Evolutionary conservation across 2,797 vertebrate genomes (phyloP).

Genomic region (Helicolenus hilgendorfi): DNA sequence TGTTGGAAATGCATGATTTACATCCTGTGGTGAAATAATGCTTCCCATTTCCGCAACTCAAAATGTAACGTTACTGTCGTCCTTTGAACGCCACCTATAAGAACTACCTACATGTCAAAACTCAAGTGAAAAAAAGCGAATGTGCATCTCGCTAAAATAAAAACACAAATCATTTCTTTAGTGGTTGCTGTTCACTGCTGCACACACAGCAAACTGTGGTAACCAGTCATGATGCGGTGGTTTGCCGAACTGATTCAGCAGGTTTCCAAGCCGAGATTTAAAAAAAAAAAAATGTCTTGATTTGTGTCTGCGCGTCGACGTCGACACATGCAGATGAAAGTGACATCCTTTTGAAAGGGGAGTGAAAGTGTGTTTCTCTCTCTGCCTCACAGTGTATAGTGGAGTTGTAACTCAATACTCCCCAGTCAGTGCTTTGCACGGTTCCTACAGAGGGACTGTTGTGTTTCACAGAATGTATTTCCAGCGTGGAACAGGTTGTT

Average conservation of each 20-base stretch:
- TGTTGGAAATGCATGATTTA: background rate
- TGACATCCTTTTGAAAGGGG: slow-evolving; percentile 58
- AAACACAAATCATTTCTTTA: background rate
- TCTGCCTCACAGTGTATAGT: slow-evolving; percentile 60
- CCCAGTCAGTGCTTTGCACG: slow-evolving; percentile 81
- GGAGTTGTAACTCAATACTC: slow-evolving; percentile 81
- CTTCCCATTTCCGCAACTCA: background rate
- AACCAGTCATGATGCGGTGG: slow-evolving; percentile 42
- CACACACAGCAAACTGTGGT: slow-evolving; percentile 53
- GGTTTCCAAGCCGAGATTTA: slow-evolving; percentile 43
- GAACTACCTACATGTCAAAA: slow-evolving; percentile 7
- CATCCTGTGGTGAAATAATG: background rate
- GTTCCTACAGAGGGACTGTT: slow-evolving; percentile 80
- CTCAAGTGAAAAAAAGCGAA: background rate
- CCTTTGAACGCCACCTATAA: background rate
- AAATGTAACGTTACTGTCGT: background rate
- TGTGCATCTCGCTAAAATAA: background rate
- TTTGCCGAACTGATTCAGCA: slow-evolving; percentile 59
- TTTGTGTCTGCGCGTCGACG: slow-evolving; percentile 49
- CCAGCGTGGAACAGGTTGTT: slow-evolving; percentile 85
- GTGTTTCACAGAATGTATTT: slow-evolving; percentile 87
- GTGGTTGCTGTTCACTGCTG: slow-evolving; percentile 36
- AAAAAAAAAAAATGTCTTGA: slow-evolving; percentile 25
- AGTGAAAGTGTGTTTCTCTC: slow-evolving; percentile 58
- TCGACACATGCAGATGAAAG: slow-evolving; percentile 68